Evolutionary conservation across 1,140 invertebrate genomes (phyloP), one percentile per base, ranked within the genome.

Genomic region (Trinorchestia longiramus): DNA sequence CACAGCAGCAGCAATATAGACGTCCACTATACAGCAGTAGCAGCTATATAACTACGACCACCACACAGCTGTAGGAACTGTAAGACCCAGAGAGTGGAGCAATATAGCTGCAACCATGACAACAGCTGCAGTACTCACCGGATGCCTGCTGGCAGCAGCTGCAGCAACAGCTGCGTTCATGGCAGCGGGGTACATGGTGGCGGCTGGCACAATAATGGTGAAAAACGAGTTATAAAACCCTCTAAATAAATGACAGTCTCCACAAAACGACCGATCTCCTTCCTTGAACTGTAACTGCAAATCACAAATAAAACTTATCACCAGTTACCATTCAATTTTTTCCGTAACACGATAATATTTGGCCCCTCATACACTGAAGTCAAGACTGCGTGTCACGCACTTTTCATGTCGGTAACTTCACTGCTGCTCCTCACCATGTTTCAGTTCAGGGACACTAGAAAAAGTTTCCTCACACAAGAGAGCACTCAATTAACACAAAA

Each of bases 121-220:
- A 96, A 87, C 44, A 87, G 95, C 96, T 88, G 96, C 40, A n/a
- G 43, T 36, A 96, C 97, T 97, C 96, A 97, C 97, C 95, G 97
- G 97, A 96, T 97, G 97, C 90, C 97, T 96, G 96, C 97, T 97
- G 96, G 97, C 97, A 96, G 97, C 97, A 95, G 97, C 97, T 95
- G 97, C 97, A 57, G 96, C 96, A 95, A 97, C 97, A 95, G 97
- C 96, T 41, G 97, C 97, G 96, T 97, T 97, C 97, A 97, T 97
- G 95, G 96, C 97, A 96, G 97, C 96, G n/a, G 97, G 97, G 96
- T 97, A 97, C 97, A 97, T 97, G 90, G 57, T 47, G 43, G 88
- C 92, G 40, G 8, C 43, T 6, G 92, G 41, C 92, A 94, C 92
- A 45, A 94, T 90, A 90, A 90, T 90, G 88, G 88, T 90, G 88